Conservation (phyloP, 1,140 invertebrate genomes). For the Theocolax elegans region DNA sequence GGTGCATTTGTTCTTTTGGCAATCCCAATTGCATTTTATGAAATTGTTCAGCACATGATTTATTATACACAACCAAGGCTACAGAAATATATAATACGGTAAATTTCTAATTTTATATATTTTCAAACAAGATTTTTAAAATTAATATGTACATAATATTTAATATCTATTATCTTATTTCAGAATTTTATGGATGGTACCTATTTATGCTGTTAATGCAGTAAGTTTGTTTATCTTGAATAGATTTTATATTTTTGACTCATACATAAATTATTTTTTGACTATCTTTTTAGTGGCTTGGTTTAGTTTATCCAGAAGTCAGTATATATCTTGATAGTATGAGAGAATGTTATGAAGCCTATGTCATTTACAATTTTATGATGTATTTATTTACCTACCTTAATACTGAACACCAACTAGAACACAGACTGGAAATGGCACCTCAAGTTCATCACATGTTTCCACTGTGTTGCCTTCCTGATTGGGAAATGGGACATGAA, state of each 20-base stretch:
- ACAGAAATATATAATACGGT: conserved; percentile 95
- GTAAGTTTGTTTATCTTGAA: conserved; percentile 71
- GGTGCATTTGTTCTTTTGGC: conserved; percentile 91
- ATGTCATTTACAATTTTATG: conserved; percentile 99
- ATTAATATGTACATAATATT: not conserved
- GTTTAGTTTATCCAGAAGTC: conserved; percentile 81
- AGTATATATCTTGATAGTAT: conserved; percentile 93
- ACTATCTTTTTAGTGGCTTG: conserved; percentile 78
- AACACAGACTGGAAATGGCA: conserved; percentile 84
- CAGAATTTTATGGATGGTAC: conserved; percentile 98
- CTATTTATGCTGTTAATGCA: conserved; percentile 95
- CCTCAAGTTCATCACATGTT: conserved; percentile 87
- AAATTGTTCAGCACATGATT: conserved; percentile 93
- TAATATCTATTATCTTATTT: conserved; percentile 53
- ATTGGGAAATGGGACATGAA: conserved; percentile 90
- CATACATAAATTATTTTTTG: conserved; percentile 37
- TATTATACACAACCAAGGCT: conserved; percentile 93
- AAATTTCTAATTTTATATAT: conserved; percentile 48
- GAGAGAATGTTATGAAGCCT: conserved; percentile 95
- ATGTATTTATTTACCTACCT: conserved; percentile 92
- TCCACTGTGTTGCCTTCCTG: conserved; percentile 83
- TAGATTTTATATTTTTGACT: conserved; percentile 16
- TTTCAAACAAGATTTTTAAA: conserved; percentile 10
- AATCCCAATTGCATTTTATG: conserved; percentile 92
- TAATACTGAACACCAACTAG: conserved; percentile 84